Evolutionary conservation across 1,140 invertebrate species (phyloP), one percentile per base, ranked within the genome.

Genomic region (Zaprionus kolodkinae): DNA sequence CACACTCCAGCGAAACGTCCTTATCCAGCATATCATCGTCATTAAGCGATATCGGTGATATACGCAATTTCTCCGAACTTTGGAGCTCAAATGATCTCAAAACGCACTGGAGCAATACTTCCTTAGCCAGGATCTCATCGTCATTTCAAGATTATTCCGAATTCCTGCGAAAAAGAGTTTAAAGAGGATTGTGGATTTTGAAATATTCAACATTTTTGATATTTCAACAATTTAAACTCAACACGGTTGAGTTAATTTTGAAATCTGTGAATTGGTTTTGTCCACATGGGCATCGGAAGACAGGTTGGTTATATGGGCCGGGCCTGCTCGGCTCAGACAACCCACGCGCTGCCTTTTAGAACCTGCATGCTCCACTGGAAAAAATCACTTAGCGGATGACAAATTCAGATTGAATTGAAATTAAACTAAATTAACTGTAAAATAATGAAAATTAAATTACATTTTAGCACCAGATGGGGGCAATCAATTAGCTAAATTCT

Each of bases 401-500:
- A 30, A 62, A 63, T 59, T 61, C 21, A 21, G 45, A 54, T 33
- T 59, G 66, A 74, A 74, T 84, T 38, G 30, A 48, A 68, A 52
- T 63, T 40, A 69, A 80, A 67, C 17, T 13, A 75, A 88, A 75
- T 80, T 69, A 78, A 65, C 84, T 87, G 84, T 82, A 75, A 88
- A 78, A 69, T 70, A 76, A 79, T 48, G 55, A 68, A 79, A 72
- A 72, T 83, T 74, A 74, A 75, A 84, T 80, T 84, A 84, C 62
- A 87, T 79, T 64, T 76, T 33, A 55, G 33, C 48, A 73, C 72
- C 77, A 88, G 70, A 72, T 69, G 56, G 61, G 64, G 73, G 63
- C 71, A 76, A 71, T 75, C 60, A 79, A 72, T 78, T 84, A 66
- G 68, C 30, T 54, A 70, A 84, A 88, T 84, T 88, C 85, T 88